These are phyloP conservation scores for Ginglymostoma cirratum DNA, from an alignment of 2,113 vertebrate species.

Conservation along the genomic window DNA sequence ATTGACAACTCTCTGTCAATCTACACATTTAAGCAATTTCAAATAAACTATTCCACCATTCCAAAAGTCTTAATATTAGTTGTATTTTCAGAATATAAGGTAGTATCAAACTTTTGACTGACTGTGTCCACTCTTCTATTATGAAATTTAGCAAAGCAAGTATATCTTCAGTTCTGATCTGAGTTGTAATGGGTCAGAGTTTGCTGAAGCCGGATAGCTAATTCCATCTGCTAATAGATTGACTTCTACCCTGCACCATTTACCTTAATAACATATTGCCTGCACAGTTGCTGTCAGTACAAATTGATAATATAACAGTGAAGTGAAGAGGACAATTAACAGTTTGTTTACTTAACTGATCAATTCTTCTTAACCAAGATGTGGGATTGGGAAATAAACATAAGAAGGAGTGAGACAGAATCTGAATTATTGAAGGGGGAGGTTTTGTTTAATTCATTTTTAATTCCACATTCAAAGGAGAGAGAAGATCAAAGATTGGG, in stretches of 20 bases:
- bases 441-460: neutral
- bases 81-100: neutral
- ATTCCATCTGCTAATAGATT: neutral
- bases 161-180: neutral
- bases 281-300: neutral
- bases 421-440: neutral
- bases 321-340: neutral
- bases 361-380: too few relatives aligned
- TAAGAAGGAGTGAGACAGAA: neutral
- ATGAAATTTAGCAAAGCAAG: neutral
- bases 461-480: neutral
- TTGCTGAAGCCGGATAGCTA: neutral
- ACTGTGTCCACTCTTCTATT: neutral
- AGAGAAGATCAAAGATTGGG: neutral
- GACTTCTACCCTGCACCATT: neutral
- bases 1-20: neutral
- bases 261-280: neutral
- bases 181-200: neutral
- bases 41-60: neutral
- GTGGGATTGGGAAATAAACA: neutral
- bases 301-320: neutral
- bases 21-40: neutral
- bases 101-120: neutral
- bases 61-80: neutral
- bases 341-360: neutral